Base-by-base conservation (phyloP, 2,113 vertebrate genomes). In the Paradisaea rubra region DNA sequence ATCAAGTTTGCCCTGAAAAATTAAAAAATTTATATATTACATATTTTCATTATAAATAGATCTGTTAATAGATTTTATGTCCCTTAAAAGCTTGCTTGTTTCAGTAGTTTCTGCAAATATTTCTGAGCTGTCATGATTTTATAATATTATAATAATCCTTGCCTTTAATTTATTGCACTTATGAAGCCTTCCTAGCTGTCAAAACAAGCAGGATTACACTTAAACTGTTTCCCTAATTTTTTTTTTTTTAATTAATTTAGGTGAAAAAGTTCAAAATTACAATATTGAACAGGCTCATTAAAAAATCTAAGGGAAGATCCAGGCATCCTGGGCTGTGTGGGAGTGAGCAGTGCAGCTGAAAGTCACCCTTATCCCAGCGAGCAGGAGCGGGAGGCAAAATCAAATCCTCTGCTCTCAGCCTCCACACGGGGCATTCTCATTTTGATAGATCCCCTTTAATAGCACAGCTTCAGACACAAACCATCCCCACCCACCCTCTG, bases 361-460 rank as follows among this genome's bases (percentile, higher is more conserved):
- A 88, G 15, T 24, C 53, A 64, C 63, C 57, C 88, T 63, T 53
- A 39, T 56, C 81, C 24, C 49, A 52, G 56, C 0, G 0, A 86
- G 59, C 3, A 6, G 30, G 25, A 50, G 30, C 0, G 6, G 63
- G 39, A 86, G 24, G 57, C 0, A 0, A 3, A 41, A 81, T 25
- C 56, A 63, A 78, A 79, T 6, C 21, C 13, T 63, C 47, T 28
- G 52, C 37, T n/a, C 53, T 74, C 45, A 20, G 52, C 17, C 61
- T 71, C 56, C 25, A 59, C 45, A 19, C 1, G 0, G 24, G 15
- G 39, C 57, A 68, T 53, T 28, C 39, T 13, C 8, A 59, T 74
- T 85, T 56, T 52, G 37, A 52, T 1, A 59, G 33, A 86, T 39
- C 6, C 56, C 5, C 39, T 74, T 81, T 33, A 71, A n/a, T 2